phyloP scores from a whole-genome alignment of 1,140 invertebrate genomes.

The Vanessa tameamea region DNA sequence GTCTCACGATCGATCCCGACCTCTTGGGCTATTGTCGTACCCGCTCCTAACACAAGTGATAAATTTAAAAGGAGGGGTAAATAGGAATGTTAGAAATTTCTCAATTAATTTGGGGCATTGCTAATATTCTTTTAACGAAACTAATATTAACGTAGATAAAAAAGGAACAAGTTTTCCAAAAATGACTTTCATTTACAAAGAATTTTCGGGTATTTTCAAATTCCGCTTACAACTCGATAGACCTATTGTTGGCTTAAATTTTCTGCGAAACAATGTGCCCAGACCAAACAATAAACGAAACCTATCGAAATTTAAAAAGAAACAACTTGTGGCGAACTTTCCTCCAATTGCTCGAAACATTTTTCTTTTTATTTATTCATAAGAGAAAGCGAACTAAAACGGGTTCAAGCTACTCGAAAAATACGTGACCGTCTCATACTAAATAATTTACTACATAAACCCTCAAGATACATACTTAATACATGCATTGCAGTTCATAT shows the following conservation, averaged over 20 bases:
- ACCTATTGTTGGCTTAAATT: conserved; percentile 1
- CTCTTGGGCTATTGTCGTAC: too few species aligned
- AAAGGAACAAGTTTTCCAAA: too few species aligned
- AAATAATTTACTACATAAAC: conserved; percentile 60
- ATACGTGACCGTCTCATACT: conserved; percentile 68
- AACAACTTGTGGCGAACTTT: conserved; percentile 47
- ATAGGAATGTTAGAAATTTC: too few species aligned
- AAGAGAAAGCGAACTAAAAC: conserved; percentile 68
- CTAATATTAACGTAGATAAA: too few species aligned
- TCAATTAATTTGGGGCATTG: too few species aligned
- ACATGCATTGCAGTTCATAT: conserved; percentile 26
- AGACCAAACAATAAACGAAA: conserved; percentile 11
- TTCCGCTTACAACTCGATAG: not conserved
- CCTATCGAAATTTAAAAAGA: conserved; percentile 45
- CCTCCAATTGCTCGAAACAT: conserved; percentile 64
- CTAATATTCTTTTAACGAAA: too few species aligned
- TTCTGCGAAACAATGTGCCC: conserved; percentile 6
- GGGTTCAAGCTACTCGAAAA: conserved; percentile 67
- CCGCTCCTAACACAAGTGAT: too few species aligned
- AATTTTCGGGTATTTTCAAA: not conserved
- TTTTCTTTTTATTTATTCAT: conserved; percentile 73
- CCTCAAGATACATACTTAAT: conserved; percentile 40
- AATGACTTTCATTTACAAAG: too few species aligned
- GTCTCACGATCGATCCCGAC: too few species aligned
- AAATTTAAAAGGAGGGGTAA: too few species aligned